Evolutionary conservation across 2,113 vertebrate genomes (phyloP).

Genomic region (Clarias macrocephalus): DNA sequence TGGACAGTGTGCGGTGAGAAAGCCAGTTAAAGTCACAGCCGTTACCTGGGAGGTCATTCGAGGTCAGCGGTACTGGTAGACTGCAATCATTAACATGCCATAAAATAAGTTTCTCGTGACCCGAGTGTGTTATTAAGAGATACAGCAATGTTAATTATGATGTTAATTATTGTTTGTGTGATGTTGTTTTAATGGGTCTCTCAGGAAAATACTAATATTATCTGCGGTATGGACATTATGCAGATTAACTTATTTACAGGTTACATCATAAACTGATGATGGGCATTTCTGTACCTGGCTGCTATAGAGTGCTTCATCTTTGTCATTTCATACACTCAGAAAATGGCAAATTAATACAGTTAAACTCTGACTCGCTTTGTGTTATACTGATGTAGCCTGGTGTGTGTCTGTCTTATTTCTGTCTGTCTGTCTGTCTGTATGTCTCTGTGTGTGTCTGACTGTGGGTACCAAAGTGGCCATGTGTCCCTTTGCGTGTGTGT

Average conservation of each 20-base stretch:
- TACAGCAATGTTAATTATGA: slow-evolving; percentile 5
- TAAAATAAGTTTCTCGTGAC: slow-evolving; percentile 7
- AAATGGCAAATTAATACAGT: not conserved
- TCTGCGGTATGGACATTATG: slow-evolving; percentile 1
- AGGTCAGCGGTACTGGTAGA: not conserved
- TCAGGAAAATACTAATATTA: not conserved
- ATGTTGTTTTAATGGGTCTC: not conserved
- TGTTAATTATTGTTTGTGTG: slow-evolving; percentile 21
- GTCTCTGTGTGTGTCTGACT: not conserved
- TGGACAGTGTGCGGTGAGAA: not conserved
- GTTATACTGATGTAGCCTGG: not conserved
- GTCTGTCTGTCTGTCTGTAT: not conserved
- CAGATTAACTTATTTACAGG: not conserved
- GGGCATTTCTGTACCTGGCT: not conserved
- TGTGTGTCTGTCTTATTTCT: not conserved
- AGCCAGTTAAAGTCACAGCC: slow-evolving; percentile 11
- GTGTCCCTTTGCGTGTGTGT: too few species aligned
- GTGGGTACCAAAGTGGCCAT: too few species aligned
- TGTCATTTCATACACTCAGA: not conserved
- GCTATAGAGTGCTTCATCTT: not conserved
- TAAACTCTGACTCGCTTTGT: not conserved
- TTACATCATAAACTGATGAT: not conserved
- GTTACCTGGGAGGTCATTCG: slow-evolving; percentile 4
- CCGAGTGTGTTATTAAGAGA: not conserved
- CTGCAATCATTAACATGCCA: slow-evolving; percentile 27